Conservation (phyloP, 2,888 invertebrate species). For the Teinopalpus imperialis region DNA sequence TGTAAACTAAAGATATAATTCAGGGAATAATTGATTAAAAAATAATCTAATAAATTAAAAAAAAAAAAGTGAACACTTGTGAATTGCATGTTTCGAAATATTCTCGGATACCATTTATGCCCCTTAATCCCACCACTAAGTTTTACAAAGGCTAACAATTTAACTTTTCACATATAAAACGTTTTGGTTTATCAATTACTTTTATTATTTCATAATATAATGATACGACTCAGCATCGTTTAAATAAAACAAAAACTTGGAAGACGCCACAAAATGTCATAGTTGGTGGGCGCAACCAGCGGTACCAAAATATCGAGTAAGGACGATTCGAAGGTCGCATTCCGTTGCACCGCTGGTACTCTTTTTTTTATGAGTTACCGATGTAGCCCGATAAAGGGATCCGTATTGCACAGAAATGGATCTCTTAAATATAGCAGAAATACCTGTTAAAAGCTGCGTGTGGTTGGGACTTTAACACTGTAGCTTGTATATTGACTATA, state of each 20-base stretch:
- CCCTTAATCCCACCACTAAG: too few relatives aligned
- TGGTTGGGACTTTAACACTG: background rate
- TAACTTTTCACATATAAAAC: too few relatives aligned
- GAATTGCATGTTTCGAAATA: too few relatives aligned
- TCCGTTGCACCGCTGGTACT: slow-evolving; percentile 41
- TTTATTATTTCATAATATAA: background rate
- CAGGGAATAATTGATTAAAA: too few relatives aligned
- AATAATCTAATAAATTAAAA: too few relatives aligned
- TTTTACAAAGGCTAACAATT: too few relatives aligned
- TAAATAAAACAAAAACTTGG: slow-evolving; percentile 39
- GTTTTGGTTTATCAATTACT: too few relatives aligned
- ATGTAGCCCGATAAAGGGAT: slow-evolving; percentile 44
- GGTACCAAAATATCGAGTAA: slow-evolving; percentile 62
- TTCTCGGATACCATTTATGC: too few relatives aligned
- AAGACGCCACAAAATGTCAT: slow-evolving; percentile 52
- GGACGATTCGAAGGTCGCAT: slow-evolving; percentile 65
- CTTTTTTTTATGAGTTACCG: slow-evolving; percentile 45
- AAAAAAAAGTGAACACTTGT: too few relatives aligned
- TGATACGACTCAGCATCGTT: slow-evolving; percentile 9
- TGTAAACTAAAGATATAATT: too few relatives aligned
- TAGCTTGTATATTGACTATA: too few relatives aligned
- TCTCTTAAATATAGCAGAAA: background rate
- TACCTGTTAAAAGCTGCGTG: slow-evolving; percentile 2
- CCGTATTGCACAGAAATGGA: slow-evolving; percentile 1
- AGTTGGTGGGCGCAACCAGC: slow-evolving; percentile 49